Conservation (phyloP, 2,888 invertebrate genomes). For the Trachelus troglodyta region DNA sequence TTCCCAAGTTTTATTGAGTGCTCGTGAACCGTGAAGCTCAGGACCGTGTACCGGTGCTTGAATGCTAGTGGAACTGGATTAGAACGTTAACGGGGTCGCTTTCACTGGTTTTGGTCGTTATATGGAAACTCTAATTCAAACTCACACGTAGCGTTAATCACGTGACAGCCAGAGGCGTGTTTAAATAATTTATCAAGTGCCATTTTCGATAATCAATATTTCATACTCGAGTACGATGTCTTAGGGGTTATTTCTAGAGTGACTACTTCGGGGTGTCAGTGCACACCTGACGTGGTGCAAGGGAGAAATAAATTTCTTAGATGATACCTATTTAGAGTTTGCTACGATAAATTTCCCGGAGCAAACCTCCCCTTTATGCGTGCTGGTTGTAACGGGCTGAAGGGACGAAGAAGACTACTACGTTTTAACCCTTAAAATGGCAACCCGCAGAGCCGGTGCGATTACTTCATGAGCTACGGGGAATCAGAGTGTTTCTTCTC, state of each 20-base stretch:
- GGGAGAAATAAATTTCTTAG: neutral
- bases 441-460: neutral
- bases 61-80: slow-evolving; percentile 41
- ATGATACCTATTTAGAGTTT: neutral
- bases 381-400: neutral
- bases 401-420: neutral
- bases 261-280: neutral
- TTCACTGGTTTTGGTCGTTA: slow-evolving; percentile 25
- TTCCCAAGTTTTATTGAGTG: slow-evolving; percentile 33
- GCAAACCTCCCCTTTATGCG: neutral
- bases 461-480: neutral
- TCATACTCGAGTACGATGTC: neutral
- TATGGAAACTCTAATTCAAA: neutral
- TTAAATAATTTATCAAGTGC: neutral
- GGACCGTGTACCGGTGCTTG: slow-evolving; percentile 35
- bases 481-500: slow-evolving; percentile 3
- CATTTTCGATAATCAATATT: neutral
- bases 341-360: neutral
- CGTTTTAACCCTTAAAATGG: neutral
- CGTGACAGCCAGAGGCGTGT: neutral
- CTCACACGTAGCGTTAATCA: neutral
- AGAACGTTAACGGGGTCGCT: slow-evolving; percentile 39
- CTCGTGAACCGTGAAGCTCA: slow-evolving; percentile 29
- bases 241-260: neutral
- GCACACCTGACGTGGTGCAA: neutral